Percentiles rank a stretch among this genome's conserved stretches.
Conservation (phyloP, 2,888 invertebrate genomes). For the Pyralis farinalis region DNA sequence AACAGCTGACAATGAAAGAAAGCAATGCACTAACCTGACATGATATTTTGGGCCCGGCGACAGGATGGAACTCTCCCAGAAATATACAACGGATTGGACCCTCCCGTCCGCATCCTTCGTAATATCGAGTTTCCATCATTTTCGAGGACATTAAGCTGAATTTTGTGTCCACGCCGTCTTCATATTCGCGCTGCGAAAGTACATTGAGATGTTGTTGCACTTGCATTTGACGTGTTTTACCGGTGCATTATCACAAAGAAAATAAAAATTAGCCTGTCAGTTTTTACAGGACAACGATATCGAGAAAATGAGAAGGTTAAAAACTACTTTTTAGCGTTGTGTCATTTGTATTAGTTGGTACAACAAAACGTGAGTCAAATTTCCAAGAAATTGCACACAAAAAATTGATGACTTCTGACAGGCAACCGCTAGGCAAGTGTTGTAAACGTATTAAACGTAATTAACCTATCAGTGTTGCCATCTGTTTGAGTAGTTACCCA, state of each 20-base stretch:
- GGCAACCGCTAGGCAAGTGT: too few relatives aligned
- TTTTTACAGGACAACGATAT: neutral
- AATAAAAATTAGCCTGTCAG: slow-evolving; percentile 1
- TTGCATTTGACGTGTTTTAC: slow-evolving; percentile 33
- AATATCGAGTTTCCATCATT: slow-evolving; percentile 74
- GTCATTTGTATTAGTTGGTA: too few relatives aligned
- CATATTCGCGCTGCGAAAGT: slow-evolving; percentile 28
- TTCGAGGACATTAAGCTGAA: slow-evolving; percentile 40
- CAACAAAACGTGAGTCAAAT: neutral
- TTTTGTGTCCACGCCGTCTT: slow-evolving; percentile 34
- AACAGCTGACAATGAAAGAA: too few relatives aligned
- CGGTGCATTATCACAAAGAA: slow-evolving; percentile 26
- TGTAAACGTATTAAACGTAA: too few relatives aligned
- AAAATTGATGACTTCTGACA: neutral
- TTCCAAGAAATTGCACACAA: neutral
- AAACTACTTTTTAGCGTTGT: too few relatives aligned
- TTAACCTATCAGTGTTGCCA: too few relatives aligned
- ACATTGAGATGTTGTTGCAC: slow-evolving; percentile 28
- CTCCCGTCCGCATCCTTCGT: slow-evolving; percentile 84
- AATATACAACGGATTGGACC: slow-evolving; percentile 92
- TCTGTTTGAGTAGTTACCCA: too few relatives aligned
- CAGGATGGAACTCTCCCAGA: slow-evolving; percentile 88
- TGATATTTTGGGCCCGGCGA: slow-evolving; percentile 91
- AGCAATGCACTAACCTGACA: slow-evolving; percentile 84
- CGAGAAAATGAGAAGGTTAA: neutral